Conservation (phyloP, 2,113 vertebrate genomes). For the Felis chaus region DNA sequence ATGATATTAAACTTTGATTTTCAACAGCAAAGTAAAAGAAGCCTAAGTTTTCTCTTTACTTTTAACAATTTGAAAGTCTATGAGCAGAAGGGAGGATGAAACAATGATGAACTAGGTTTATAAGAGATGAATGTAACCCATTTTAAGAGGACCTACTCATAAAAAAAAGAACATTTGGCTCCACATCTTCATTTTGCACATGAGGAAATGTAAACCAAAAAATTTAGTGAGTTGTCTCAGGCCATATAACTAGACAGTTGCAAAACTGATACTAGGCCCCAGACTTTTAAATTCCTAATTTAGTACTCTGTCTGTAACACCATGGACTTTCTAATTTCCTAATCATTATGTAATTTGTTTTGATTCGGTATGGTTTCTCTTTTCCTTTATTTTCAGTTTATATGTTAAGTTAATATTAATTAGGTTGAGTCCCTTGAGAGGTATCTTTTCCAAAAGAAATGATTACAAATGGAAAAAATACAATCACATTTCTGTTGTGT, state of each 20-base stretch:
- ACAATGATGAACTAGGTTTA: not conserved
- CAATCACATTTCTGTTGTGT: not conserved
- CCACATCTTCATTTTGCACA: not conserved
- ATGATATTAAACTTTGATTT: not conserved
- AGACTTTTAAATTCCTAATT: not conserved
- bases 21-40: not conserved
- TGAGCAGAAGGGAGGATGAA: not conserved
- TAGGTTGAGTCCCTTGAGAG: not conserved
- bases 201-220: not conserved
- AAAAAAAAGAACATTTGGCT: not conserved
- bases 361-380: not conserved
- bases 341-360: not conserved
- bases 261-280: not conserved
- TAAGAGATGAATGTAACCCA: not conserved
- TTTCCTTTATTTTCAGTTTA: constrained; percentile 17
- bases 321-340: not conserved
- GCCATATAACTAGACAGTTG: not conserved
- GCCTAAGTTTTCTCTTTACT: not conserved
- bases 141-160: not conserved
- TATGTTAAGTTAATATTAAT: constrained; percentile 37
- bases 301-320: not conserved
- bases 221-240: not conserved
- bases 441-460: not conserved
- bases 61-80: not conserved
- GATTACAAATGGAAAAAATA: not conserved